Evolutionary conservation across 2,888 invertebrate species (phyloP), one percentile per base, ranked within the genome.

Genomic region (Synanthedon myopaeformis): DNA sequence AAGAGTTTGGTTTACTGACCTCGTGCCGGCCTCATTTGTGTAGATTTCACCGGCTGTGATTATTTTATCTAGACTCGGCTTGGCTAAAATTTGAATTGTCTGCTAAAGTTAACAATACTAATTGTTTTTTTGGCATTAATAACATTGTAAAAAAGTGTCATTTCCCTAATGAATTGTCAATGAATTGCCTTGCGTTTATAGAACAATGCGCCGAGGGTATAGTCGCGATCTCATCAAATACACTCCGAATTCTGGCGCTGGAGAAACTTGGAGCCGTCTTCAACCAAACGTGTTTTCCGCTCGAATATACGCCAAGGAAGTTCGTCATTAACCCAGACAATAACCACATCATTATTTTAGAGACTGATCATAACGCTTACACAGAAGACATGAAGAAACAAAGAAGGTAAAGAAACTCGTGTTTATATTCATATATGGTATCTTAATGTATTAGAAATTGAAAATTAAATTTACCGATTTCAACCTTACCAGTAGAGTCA

Each of bases 161-260:
- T 8, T 35, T n/a, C 5, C 14, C n/a, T 14, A 45, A 13, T 14
- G 14, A 45, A 45, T n/a, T 11, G 6, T 14, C 48, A 45, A 13
- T 14, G 14, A 45, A 45, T n/a, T 11, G 6, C 8, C 48, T 14
- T 45, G 48, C 6, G 10, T 45, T 14, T 45, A n/a, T 76, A 61
- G 99, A 99, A 81, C 99, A 99, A 80, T 99, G 99, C 88, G 97
- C 98, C 0, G 99, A 99, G 81, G 99, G 99, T 61, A 97, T 99
- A 63, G 99, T 99, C 0, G 99, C 99, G 0, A 99, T 99, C 75
- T 97, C 98, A 0, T 96, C 97, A 1, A 99, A 99, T 72, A 99
- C 99, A 0, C 87, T 99, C 53, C 90, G 98, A 70, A 99, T 99
- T 90, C 91, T 99, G 77, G 98, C 99, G 0, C 86, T 99, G 54